Evolutionary conservation across 2,888 invertebrate genomes (phyloP), one percentile per base, ranked within the genome.

Genomic region (Acronicta psi): DNA sequence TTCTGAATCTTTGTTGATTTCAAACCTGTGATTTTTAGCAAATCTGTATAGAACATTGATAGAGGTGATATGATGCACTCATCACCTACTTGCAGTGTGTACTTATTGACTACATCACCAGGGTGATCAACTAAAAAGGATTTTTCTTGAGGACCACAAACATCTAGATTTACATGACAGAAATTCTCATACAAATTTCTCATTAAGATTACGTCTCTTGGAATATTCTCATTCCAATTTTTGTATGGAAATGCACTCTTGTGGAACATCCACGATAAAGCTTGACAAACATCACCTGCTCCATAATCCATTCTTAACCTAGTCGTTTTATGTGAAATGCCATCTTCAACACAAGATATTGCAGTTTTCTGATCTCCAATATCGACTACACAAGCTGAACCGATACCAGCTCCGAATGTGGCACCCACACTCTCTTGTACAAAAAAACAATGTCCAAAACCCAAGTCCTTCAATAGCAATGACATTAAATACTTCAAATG

Each of bases 291-390:
- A 90, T 99, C 99, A 11, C 97, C 97, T 4, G 98, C 98, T 4
- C 99, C 99, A 83, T 98, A 98, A 74, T 98, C 97, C 94, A 99
- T 95, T 50, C 97, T 91, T 80, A 96, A 96, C 81, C 98, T 94
- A 0, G 99, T 98, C 68, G 97, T 96, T 72, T 97, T 96, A 81
- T 98, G 98, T 20, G 99, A 99, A 61, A 99, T 97, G 0, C 98
- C 99, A 94, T 99, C 99, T 92, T 99, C 99, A 0, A 99, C 98
- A 92, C 99, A 99, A 2, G 98, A 98, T 17, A 99, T 97, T 0
- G 98, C 98, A 0, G 98, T 98, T 93, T 99, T 99, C 86, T 99
- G 98, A 84, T 99, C 99, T 0, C 99, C 99, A 50, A 99, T 96
- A 86, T 99, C 99, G 0, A 99, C 97, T 0, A 99, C 98, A 91